Evolutionary conservation across 2,113 vertebrate genomes (phyloP).

Genomic region (Periophthalmodon schlosseri): DNA sequence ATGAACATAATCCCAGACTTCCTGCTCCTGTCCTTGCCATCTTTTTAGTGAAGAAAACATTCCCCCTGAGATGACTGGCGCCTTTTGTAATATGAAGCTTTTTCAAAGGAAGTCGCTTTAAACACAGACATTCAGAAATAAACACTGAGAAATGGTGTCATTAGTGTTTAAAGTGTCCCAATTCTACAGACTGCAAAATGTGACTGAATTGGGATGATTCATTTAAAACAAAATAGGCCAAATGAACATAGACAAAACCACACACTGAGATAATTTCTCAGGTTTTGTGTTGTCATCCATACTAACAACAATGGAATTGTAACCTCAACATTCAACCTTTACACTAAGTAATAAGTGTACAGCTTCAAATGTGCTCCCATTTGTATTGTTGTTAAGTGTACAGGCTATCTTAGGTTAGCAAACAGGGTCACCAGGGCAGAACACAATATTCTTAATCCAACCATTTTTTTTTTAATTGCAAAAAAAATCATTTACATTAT

Average conservation of each 20-base stretch:
- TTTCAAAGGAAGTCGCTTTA: constrained; percentile 2
- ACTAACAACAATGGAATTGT: no score
- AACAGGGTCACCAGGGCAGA: no score
- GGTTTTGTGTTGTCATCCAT: no score
- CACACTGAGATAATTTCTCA: no score
- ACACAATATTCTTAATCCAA: no score
- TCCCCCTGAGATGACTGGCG: constrained; percentile 27
- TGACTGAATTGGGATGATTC: background rate
- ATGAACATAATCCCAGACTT: constrained; percentile 65
- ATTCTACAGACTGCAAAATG: constrained; percentile 2
- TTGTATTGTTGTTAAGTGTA: no score
- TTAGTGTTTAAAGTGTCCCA: constrained; percentile 12
- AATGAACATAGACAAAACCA: background rate
- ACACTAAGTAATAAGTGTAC: no score
- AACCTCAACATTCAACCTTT: no score
- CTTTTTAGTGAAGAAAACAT: constrained; percentile 34
- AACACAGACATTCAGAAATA: constrained; percentile 3
- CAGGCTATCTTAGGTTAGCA: no score
- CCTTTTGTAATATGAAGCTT: constrained; percentile 4
- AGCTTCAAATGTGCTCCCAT: no score
- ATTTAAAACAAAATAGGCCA: background rate
- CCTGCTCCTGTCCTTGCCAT: constrained; percentile 30
- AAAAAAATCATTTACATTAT: no score
- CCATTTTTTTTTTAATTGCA: no score
- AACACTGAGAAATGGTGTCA: background rate